These are phyloP conservation scores for human (Homo sapiens) DNA, from an alignment of 2,113 vertebrate species.

Conservation along the genomic window GRCh38 chr16:18190501-18191000, in stretches of 20 bases:
- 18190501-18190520: too few relatives aligned
- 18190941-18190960: neutral
- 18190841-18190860: neutral
- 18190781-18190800: neutral
- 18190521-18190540: too few relatives aligned
- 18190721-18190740: neutral
- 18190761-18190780: neutral
- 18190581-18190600: too few relatives aligned
- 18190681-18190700: too few relatives aligned
- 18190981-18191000: neutral
- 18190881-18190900: neutral
- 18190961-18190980: neutral
- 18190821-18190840: neutral
- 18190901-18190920: neutral
- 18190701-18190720: too few relatives aligned
- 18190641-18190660: too few relatives aligned
- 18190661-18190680: too few relatives aligned
- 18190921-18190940: neutral
- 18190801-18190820: neutral
- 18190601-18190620: too few relatives aligned
- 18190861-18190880: neutral
- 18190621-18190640: too few relatives aligned
- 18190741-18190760: too few relatives aligned
- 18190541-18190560: too few relatives aligned
- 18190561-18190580: too few relatives aligned